Evolutionary conservation across 2,888 invertebrate species (phyloP).

Genomic region (Drosophila infuscata): DNA sequence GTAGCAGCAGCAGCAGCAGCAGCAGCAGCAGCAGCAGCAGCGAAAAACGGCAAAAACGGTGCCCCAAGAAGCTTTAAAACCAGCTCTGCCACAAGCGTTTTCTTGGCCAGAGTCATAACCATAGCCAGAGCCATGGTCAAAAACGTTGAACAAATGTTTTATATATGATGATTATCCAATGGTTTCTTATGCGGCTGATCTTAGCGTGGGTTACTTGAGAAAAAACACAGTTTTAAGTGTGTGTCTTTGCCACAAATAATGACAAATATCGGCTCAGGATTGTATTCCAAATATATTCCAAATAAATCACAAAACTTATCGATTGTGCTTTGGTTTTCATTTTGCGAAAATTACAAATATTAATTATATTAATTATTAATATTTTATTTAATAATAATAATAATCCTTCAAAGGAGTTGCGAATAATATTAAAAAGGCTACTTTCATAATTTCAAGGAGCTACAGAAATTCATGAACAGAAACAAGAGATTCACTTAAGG

Average conservation of each 20-base stretch:
- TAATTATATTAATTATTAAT: background rate
- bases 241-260: background rate
- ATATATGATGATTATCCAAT: conserved; percentile 65
- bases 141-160: conserved; percentile 51
- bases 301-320: background rate
- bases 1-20: conserved; percentile 3
- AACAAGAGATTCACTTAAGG: background rate
- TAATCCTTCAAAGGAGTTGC: background rate
- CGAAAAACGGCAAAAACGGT: conserved; percentile 22
- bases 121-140: background rate
- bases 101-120: conserved; percentile 23
- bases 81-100: conserved; percentile 42
- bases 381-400: background rate
- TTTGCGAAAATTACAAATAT: background rate
- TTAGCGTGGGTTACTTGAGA: conserved; percentile 42
- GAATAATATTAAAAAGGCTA: background rate
- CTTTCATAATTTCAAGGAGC: background rate
- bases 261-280: background rate
- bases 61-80: conserved; percentile 42
- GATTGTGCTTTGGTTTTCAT: background rate
- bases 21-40: background rate
- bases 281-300: background rate
- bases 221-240: background rate
- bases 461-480: too few relatives aligned
- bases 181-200: conserved; percentile 18